Conservation (phyloP, 2,797 vertebrate genomes). For the Lateolabrax maculatus region DNA sequence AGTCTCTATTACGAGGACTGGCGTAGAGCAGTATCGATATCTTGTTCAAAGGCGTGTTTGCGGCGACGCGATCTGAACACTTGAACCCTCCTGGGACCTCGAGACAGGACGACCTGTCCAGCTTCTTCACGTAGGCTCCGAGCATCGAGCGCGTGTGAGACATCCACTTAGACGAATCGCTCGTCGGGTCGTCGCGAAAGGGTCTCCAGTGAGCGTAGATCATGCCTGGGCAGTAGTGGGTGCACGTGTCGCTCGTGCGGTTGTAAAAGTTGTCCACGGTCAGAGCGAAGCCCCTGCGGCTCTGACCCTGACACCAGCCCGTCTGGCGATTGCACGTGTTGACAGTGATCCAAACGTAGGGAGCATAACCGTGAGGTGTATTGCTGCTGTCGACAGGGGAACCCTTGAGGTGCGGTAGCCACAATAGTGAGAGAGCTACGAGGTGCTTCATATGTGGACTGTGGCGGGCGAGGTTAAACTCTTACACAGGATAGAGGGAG, state of each 20-base stretch:
- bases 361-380: background rate
- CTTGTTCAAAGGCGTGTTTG: background rate
- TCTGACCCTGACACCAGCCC: constrained; percentile 3
- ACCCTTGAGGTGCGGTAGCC: background rate
- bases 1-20: background rate
- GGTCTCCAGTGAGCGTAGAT: background rate
- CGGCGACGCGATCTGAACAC: constrained; percentile 1
- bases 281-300: background rate
- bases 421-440: background rate
- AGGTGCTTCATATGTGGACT: background rate
- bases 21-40: constrained; percentile 17
- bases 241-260: background rate
- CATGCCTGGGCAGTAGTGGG: background rate
- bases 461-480: no score
- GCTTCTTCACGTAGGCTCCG: background rate
- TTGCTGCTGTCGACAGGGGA: no score
- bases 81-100: background rate
- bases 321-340: fast-evolving
- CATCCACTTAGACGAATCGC: no score
- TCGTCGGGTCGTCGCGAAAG: background rate
- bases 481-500: no score
- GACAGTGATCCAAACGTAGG: constrained; percentile 1
- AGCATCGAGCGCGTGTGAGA: no score
- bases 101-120: constrained; percentile 4
- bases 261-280: no score